Conservation (phyloP, 2,888 invertebrate species). For the Lepidocyrtinus sp. region DNA sequence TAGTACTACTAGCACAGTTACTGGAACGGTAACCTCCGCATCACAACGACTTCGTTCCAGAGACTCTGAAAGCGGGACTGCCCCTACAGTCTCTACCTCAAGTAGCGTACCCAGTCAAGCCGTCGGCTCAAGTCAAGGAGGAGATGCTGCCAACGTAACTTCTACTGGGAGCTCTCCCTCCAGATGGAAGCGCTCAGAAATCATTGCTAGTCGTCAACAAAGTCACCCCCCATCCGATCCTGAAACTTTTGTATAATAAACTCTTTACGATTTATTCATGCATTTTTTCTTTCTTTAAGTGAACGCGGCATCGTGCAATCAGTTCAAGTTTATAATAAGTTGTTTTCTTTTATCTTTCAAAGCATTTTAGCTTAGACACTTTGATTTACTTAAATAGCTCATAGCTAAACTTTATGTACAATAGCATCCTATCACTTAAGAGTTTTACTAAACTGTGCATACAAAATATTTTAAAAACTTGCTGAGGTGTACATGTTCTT, state of each 20-base stretch:
- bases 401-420: too few species aligned
- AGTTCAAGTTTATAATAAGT: not conserved
- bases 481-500: too few species aligned
- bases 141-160: slow-evolving; percentile 65
- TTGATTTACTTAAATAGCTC: too few species aligned
- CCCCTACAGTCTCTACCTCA: slow-evolving; percentile 15
- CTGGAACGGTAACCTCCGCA: not conserved
- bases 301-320: not conserved
- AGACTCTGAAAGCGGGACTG: slow-evolving; percentile 6
- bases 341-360: too few species aligned
- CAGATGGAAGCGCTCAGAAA: slow-evolving; percentile 84
- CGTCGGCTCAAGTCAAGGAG: slow-evolving; percentile 28
- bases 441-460: too few species aligned
- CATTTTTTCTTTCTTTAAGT: not conserved
- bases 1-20: slow-evolving; percentile 6
- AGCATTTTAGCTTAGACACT: too few species aligned
- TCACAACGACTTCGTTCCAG: slow-evolving; percentile 17
- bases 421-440: too few species aligned
- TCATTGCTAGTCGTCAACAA: slow-evolving; percentile 81
- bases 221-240: slow-evolving; percentile 67
- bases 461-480: too few species aligned
- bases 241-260: slow-evolving; percentile 65
- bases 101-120: not conserved
- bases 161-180: slow-evolving; percentile 73
- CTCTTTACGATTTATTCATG: not conserved